A percentile compares a stretch with the other conserved stretches of the same genome.
Conservation (phyloP, 2,888 invertebrate genomes). For the Macaria notata region DNA sequence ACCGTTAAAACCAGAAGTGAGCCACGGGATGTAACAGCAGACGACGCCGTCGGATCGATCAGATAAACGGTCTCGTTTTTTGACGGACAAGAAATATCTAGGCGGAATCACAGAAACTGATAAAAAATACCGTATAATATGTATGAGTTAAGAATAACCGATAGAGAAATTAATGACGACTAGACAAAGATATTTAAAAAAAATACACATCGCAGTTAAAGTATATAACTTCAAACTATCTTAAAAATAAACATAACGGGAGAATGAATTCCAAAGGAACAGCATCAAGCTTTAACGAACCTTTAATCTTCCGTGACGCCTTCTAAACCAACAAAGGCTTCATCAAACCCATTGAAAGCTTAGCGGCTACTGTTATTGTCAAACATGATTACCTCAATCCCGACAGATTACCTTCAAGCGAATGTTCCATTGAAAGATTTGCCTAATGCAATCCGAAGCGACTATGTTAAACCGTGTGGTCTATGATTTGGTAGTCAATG, state of each 20-base stretch:
- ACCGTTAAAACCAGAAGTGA: slow-evolving; percentile 64
- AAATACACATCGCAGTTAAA: too few species aligned
- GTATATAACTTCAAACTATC: not conserved
- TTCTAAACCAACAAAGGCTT: slow-evolving; percentile 6
- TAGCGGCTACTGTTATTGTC: slow-evolving; percentile 20
- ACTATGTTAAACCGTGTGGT: slow-evolving; percentile 39
- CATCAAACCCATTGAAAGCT: slow-evolving; percentile 6
- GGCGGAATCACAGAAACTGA: slow-evolving; percentile 5
- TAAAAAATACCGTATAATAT: not conserved
- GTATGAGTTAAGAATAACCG: too few species aligned
- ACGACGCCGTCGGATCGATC: slow-evolving; percentile 24
- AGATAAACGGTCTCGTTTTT: slow-evolving; percentile 22
- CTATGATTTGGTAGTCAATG: slow-evolving; percentile 66
- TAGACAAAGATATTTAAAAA: too few species aligned
- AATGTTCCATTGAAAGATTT: slow-evolving; percentile 58
- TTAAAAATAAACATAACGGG: not conserved
- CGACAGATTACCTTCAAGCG: slow-evolving; percentile 55
- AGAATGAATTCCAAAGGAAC: not conserved
- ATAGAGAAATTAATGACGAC: too few species aligned
- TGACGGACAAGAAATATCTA: slow-evolving; percentile 5
- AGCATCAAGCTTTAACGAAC: slow-evolving; percentile 2
- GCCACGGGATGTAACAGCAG: slow-evolving; percentile 45
- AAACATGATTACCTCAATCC: slow-evolving; percentile 11
- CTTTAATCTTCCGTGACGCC: slow-evolving; percentile 2
- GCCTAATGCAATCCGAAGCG: slow-evolving; percentile 59